Conservation (phyloP, 37 sponge, comb jelly and placozoan genomes). For the Ephydatia muelleri region DNA sequence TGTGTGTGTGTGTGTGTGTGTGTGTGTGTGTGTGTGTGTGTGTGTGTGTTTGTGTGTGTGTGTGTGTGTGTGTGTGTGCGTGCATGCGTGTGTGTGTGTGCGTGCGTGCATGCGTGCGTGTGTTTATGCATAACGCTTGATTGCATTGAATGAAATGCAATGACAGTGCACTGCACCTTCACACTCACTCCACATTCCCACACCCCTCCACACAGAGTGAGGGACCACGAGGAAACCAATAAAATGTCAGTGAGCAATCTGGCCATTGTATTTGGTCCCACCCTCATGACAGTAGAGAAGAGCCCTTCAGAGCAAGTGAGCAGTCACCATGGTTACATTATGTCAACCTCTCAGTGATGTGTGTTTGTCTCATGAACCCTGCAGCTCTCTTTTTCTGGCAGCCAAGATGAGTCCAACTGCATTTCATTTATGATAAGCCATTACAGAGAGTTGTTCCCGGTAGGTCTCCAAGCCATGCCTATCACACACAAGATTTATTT, state of each 20-base stretch:
- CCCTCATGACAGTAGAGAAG: slow-evolving; percentile 80
- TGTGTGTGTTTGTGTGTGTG: neutral
- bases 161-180: neutral
- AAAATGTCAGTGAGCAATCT: slow-evolving; percentile 76
- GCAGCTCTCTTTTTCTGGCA: slow-evolving; percentile 43
- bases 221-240: slow-evolving; percentile 48
- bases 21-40: no score
- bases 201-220: slow-evolving; percentile 36
- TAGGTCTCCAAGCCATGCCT: no score
- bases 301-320: neutral
- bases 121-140: no score
- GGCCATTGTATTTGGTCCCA: slow-evolving; percentile 72
- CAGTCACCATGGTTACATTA: neutral
- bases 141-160: no score
- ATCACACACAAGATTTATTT: no score
- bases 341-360: neutral
- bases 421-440: slow-evolving; percentile 54
- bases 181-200: neutral
- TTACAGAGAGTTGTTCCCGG: slow-evolving; percentile 69
- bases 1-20: slow-evolving; percentile 35
- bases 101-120: neutral
- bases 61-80: neutral
- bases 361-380: neutral
- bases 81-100: neutral
- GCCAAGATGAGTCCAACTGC: slow-evolving; percentile 42